These are phyloP conservation scores for Drosophila aff. DNA, from an alignment of 1,140 invertebrate species.

Conservation along the genomic window DNA sequence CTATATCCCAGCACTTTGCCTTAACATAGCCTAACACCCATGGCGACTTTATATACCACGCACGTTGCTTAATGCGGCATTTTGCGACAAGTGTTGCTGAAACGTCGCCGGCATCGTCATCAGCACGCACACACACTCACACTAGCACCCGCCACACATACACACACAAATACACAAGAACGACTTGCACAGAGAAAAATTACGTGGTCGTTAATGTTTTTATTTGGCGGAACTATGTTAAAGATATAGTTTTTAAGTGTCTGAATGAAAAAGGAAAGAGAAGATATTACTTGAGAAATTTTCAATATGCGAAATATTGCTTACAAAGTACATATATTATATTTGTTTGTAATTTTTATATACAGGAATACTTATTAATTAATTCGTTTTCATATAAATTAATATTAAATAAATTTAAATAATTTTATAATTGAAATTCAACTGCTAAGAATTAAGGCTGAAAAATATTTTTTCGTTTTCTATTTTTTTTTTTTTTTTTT, in stretches of 20 bases:
- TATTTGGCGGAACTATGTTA: background rate
- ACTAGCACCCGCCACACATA: conserved; percentile 17
- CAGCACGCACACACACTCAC: conserved; percentile 51
- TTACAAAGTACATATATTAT: too few relatives aligned
- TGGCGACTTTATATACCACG: conserved; percentile 77
- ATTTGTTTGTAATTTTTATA: too few relatives aligned
- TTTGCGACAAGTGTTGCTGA: conserved; percentile 81
- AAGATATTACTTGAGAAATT: background rate
- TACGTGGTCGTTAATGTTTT: too few relatives aligned
- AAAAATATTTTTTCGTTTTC: background rate
- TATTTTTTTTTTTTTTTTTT: background rate
- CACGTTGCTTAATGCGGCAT: conserved; percentile 81
- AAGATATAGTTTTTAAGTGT: background rate
- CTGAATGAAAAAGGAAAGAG: background rate
- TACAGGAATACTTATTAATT: background rate
- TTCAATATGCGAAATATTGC: background rate
- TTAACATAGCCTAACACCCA: conserved; percentile 50
- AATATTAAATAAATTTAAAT: background rate
- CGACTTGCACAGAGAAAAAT: background rate
- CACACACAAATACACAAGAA: conserved; percentile 5
- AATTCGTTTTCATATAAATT: background rate
- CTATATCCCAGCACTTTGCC: conserved; percentile 31
- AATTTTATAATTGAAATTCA: background rate
- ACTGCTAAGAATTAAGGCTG: background rate
- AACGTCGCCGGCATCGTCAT: conserved; percentile 75